Conservation (phyloP, 2,797 vertebrate genomes). For the Acanthiza pusilla region DNA sequence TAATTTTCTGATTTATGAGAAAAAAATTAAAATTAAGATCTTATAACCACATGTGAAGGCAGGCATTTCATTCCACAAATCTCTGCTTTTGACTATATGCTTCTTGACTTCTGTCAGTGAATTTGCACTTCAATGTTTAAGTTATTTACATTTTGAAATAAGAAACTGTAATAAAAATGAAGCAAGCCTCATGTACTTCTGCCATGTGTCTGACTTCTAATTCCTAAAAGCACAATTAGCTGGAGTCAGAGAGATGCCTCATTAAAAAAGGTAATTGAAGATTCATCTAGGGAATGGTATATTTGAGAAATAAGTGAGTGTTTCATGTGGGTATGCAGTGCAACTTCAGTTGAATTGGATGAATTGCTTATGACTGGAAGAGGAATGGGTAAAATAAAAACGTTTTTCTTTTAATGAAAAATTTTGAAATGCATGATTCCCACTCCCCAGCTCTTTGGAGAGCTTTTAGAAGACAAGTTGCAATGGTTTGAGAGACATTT, state of each 20-base stretch:
- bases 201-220: neutral
- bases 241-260: neutral
- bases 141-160: neutral
- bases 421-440: accelerated
- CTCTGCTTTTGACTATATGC: neutral
- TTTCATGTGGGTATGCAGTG: neutral
- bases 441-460: neutral
- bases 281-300: neutral
- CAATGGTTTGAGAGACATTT: neutral
- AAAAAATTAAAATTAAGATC: neutral
- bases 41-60: neutral
- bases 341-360: neutral
- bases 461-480: neutral
- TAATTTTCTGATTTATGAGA: neutral
- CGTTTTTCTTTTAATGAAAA: neutral
- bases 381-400: neutral
- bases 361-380: neutral
- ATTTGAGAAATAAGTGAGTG: neutral
- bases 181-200: neutral
- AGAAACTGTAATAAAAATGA: neutral
- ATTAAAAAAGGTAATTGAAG: neutral
- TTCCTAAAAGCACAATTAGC: neutral
- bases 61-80: neutral
- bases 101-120: neutral
- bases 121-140: neutral